Conservation (phyloP, 2,797 vertebrate species). For the Acrossocheilus fasciatus region DNA sequence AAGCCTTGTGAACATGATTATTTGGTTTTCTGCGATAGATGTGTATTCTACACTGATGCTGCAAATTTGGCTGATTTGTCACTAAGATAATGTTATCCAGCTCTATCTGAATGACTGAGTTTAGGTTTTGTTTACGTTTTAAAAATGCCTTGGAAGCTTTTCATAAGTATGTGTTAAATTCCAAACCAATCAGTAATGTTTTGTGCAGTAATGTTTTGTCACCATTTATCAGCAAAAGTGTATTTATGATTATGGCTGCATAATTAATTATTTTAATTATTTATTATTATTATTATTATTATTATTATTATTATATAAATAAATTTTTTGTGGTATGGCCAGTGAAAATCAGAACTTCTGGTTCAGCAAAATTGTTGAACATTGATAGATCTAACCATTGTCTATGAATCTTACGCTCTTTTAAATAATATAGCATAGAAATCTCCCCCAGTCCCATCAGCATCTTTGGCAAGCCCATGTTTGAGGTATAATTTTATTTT, state of each 20-base stretch:
- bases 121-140: not conserved
- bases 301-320: no score
- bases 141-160: not conserved
- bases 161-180: not conserved
- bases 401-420: not conserved
- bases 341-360: not conserved
- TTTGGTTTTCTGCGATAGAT: not conserved
- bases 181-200: not conserved
- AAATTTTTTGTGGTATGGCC: not conserved
- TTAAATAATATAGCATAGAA: not conserved
- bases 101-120: not conserved
- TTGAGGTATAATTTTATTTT: conserved; percentile 9
- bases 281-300: no score
- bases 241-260: not conserved
- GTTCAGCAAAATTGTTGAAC: not conserved
- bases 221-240: not conserved
- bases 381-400: not conserved
- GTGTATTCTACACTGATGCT: not conserved
- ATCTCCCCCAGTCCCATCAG: not conserved
- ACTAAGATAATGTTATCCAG: not conserved
- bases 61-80: not conserved
- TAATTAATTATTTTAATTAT: not conserved
- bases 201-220: not conserved
- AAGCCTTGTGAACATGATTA: not conserved
- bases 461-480: not conserved